Percentiles rank a stretch among this genome's conserved stretches.
These are phyloP conservation scores for Butorides virescens DNA, from an alignment of 2,113 vertebrate species.

Conservation along the genomic window DNA sequence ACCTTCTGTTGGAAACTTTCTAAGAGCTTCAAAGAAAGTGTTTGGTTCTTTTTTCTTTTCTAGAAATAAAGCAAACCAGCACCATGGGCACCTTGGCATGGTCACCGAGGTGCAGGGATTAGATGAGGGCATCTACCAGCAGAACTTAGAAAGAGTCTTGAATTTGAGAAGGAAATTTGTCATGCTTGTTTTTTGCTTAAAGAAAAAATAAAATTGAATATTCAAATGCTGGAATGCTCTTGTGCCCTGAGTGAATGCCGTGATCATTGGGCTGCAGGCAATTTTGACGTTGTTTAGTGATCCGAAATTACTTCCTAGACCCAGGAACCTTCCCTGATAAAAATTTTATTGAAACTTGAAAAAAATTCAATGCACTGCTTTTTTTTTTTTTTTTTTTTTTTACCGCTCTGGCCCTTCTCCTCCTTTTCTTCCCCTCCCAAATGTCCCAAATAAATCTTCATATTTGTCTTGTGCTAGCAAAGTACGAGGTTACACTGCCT, in stretches of 20 bases:
- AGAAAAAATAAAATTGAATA: background rate
- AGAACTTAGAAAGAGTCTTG: background rate
- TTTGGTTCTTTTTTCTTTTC: background rate
- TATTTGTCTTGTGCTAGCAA: background rate
- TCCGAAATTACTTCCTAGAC: background rate
- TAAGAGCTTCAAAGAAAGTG: background rate
- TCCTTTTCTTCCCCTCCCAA: background rate
- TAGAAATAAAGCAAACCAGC: background rate
- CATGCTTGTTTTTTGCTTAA: background rate
- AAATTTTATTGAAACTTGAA: background rate
- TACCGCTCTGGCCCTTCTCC: background rate
- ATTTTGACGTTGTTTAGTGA: background rate
- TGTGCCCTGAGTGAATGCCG: background rate
- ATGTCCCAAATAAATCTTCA: background rate
- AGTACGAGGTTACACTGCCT: background rate
- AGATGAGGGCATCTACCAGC: background rate
- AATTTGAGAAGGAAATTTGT: background rate
- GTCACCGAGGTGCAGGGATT: background rate
- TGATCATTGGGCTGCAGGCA: constrained; percentile 11
- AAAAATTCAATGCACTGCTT: background rate
- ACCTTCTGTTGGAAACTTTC: background rate
- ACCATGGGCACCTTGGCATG: background rate
- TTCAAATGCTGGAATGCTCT: background rate
- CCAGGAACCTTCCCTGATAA: background rate
- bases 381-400: too few relatives aligned